These are phyloP conservation scores for Hermatobates lingyangjiaoensis DNA, from an alignment of 1,140 invertebrate species.

Conservation along the genomic window DNA sequence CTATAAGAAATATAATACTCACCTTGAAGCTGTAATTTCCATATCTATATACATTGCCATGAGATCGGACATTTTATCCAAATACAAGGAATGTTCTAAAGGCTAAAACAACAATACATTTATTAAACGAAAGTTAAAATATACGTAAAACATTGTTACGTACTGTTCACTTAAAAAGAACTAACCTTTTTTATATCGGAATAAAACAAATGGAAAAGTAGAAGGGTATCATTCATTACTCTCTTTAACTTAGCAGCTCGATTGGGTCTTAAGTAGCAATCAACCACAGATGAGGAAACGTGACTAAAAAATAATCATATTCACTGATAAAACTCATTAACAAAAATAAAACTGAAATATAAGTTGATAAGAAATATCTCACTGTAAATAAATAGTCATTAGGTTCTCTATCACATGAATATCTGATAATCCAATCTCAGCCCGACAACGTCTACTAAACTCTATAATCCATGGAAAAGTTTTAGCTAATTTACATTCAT, in stretches of 20 bases:
- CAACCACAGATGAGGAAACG: slow-evolving; percentile 22
- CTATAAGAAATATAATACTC: no score
- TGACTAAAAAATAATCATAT: slow-evolving; percentile 21
- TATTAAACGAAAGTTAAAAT: neutral
- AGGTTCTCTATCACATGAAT: neutral
- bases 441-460: neutral
- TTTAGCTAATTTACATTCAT: neutral
- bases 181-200: slow-evolving; percentile 25
- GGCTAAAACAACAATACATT: slow-evolving; percentile 19
- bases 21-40: slow-evolving; percentile 27
- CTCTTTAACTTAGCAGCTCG: slow-evolving; percentile 26
- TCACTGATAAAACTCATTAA: neutral
- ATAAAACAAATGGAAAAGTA: slow-evolving; percentile 27
- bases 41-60: slow-evolving; percentile 29
- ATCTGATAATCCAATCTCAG: neutral
- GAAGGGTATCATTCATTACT: slow-evolving; percentile 26
- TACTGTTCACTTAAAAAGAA: neutral
- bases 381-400: neutral
- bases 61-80: slow-evolving; percentile 28
- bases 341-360: neutral
- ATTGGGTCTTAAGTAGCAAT: slow-evolving; percentile 25
- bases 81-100: slow-evolving; percentile 23
- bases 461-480: slow-evolving; percentile 1
- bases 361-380: neutral
- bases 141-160: neutral